Evolutionary conservation across 23 tunicate genomes (phyloP).

Genomic region (Ciona savignyi): DNA sequence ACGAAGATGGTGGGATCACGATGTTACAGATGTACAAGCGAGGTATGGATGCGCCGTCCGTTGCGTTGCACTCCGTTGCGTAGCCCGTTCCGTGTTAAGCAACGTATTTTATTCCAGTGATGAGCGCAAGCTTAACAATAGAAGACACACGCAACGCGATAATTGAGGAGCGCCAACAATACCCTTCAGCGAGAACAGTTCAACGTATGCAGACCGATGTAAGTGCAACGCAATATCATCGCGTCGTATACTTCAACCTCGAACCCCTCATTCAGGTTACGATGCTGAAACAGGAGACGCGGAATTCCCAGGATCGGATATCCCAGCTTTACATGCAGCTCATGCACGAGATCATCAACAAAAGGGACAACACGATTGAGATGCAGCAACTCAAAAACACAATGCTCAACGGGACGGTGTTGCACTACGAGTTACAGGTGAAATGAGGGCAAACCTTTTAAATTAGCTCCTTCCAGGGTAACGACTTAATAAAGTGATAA

Average conservation of each 20-base stretch:
- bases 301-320: slow-evolving; percentile 34
- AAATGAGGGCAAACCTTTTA: too few species aligned
- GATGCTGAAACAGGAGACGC: slow-evolving; percentile 42
- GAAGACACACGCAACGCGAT: slow-evolving; percentile 8
- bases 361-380: slow-evolving; percentile 55
- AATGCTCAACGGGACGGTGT: slow-evolving; percentile 42
- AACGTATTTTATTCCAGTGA: background rate
- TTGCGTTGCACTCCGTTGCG: too few species aligned
- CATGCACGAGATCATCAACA: slow-evolving; percentile 73
- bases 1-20: background rate
- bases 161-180: slow-evolving; percentile 1
- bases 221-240: background rate
- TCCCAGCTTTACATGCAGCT: slow-evolving; percentile 69
- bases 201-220: background rate
- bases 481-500: too few species aligned
- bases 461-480: too few species aligned
- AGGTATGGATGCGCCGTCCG: too few species aligned
- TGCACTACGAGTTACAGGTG: slow-evolving; percentile 48
- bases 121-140: background rate
- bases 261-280: slow-evolving; percentile 22
- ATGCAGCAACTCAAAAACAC: slow-evolving; percentile 23
- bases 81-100: too few species aligned
- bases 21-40: background rate
- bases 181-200: background rate
- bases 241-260: background rate